phyloP scores from a whole-genome alignment of 2,113 vertebrate genomes.

The Deroptyus accipitrinus region DNA sequence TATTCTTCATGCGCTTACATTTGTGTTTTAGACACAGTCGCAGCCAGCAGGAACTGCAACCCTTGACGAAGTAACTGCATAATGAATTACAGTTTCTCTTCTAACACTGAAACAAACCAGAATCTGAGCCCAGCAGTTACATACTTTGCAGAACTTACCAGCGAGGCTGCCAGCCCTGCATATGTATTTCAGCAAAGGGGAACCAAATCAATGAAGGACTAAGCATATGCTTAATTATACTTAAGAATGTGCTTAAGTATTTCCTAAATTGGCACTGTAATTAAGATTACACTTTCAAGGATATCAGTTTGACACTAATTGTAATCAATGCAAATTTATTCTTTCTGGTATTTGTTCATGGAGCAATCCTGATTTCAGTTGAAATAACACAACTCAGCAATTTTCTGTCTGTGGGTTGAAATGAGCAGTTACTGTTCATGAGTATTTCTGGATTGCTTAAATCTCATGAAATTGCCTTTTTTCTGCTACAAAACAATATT shows the following conservation, averaged over 20 bases:
- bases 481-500: background rate
- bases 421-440: background rate
- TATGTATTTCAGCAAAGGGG: background rate
- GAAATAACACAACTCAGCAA: background rate
- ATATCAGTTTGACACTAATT: slow-evolving; percentile 49
- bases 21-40: background rate
- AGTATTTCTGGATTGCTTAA: background rate
- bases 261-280: slow-evolving; percentile 11
- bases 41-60: background rate
- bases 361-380: background rate
- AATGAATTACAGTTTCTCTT: background rate
- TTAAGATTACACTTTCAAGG: background rate
- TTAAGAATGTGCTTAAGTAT: slow-evolving; percentile 5
- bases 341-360: slow-evolving; percentile 7
- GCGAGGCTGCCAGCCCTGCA: background rate
- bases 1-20: background rate
- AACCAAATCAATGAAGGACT: background rate
- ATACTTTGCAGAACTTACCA: background rate
- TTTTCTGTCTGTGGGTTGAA: background rate
- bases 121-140: background rate
- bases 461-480: background rate
- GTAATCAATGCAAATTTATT: slow-evolving; percentile 63
- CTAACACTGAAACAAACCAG: background rate
- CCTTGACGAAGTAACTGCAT: background rate
- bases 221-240: slow-evolving; percentile 33